Evolutionary conservation across 2,113 vertebrate species (phyloP).

Genomic region (Pelodiscus sinensis): DNA sequence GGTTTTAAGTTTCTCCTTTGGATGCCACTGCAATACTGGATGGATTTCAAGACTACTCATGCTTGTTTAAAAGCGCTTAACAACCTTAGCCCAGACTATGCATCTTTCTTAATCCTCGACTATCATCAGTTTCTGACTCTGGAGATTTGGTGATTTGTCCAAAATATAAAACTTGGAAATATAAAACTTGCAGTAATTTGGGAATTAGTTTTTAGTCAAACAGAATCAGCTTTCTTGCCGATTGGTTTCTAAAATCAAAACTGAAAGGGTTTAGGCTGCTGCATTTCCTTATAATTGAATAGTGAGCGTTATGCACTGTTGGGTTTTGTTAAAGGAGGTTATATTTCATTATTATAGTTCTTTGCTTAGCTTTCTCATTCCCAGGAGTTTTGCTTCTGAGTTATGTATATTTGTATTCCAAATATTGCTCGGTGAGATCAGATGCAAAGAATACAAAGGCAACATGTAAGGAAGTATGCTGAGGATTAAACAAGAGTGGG

Average conservation of each 20-base stretch:
- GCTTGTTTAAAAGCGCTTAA: background rate
- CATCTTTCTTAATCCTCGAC: background rate
- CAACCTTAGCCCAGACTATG: background rate
- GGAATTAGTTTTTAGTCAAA: background rate
- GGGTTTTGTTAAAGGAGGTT: background rate
- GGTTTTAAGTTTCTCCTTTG: background rate
- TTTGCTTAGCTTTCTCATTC: background rate
- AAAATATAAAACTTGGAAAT: background rate
- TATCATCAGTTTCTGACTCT: background rate
- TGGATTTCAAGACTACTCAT: background rate
- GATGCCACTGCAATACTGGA: background rate
- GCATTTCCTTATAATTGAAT: background rate
- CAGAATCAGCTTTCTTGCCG: background rate
- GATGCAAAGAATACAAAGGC: background rate
- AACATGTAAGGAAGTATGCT: rapidly evolving
- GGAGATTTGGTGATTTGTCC: background rate
- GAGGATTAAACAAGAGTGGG: background rate
- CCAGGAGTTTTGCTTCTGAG: background rate
- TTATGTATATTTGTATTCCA: background rate
- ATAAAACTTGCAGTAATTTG: background rate
- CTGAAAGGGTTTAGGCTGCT: background rate
- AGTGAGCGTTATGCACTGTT: background rate
- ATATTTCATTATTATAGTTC: background rate
- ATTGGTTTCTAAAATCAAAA: background rate
- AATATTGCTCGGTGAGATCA: rapidly evolving